A percentile compares a stretch with the other conserved stretches of the same genome.
Conservation (phyloP, 2,113 vertebrate genomes). For the Psittacula cyanocephala region DNA sequence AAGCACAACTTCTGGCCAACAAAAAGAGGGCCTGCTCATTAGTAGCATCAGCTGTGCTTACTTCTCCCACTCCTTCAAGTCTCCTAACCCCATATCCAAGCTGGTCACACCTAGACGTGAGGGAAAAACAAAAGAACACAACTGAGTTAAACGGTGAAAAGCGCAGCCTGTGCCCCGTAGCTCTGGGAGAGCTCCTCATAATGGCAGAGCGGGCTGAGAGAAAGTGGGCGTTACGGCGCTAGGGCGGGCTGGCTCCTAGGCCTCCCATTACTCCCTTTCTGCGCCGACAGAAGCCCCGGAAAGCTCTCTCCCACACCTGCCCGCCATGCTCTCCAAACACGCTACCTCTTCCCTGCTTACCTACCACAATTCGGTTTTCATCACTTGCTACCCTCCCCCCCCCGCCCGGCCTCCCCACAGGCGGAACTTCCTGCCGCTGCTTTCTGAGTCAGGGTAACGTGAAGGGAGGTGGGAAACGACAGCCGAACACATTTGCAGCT, state of each 20-base stretch:
- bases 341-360: accelerated
- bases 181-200: not conserved
- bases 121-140: not conserved
- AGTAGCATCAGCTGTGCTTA: accelerated
- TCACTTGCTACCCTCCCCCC: no score
- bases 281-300: not conserved
- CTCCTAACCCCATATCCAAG: no score
- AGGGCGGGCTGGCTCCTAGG: not conserved
- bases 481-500: not conserved
- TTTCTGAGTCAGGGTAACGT: accelerated
- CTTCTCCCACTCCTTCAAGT: no score
- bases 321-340: accelerated
- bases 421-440: not conserved
- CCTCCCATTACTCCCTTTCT: not conserved
- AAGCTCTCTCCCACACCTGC: not conserved
- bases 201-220: accelerated
- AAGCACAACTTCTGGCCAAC: not conserved
- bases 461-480: accelerated
- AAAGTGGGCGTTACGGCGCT: accelerated
- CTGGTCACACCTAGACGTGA: accelerated
- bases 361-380: not conserved
- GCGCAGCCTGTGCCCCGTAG: accelerated
- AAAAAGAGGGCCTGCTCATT: accelerated
- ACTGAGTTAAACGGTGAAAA: accelerated
- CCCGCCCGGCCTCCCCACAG: accelerated